Evolutionary conservation across 2,888 invertebrate genomes (phyloP).

Genomic region (Luperina nickerlii): DNA sequence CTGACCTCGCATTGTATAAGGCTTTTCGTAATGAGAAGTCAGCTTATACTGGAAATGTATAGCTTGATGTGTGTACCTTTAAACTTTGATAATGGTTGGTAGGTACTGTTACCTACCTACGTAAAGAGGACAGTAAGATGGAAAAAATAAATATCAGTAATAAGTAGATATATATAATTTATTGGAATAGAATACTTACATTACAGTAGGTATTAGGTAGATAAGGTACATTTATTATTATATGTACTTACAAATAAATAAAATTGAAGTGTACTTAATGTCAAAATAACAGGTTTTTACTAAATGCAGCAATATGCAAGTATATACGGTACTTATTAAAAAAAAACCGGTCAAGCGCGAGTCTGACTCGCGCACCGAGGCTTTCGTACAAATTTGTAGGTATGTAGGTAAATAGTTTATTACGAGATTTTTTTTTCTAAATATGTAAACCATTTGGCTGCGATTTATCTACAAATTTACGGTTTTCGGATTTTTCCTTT

Average conservation of each 20-base stretch:
- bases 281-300: too few relatives aligned
- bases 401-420: too few relatives aligned
- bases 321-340: too few relatives aligned
- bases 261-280: neutral
- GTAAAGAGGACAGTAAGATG: neutral
- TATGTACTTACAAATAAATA: neutral
- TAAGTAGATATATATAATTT: constrained; percentile 2
- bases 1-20: neutral
- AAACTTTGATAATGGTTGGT: neutral
- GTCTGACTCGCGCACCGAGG: too few relatives aligned
- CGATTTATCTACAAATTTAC: too few relatives aligned
- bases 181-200: constrained; percentile 17
- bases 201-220: neutral
- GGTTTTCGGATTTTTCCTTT: too few relatives aligned
- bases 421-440: too few relatives aligned
- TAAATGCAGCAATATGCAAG: too few relatives aligned
- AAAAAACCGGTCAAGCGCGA: too few relatives aligned
- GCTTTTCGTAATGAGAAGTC: neutral
- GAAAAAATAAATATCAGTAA: neutral
- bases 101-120: neutral
- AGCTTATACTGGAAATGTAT: too few relatives aligned
- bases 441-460: too few relatives aligned
- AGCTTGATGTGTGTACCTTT: neutral
- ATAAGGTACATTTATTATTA: neutral
- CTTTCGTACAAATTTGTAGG: too few relatives aligned